Conservation (phyloP, 64 coral and sea anemone species). For the Trachythela sp. region DNA sequence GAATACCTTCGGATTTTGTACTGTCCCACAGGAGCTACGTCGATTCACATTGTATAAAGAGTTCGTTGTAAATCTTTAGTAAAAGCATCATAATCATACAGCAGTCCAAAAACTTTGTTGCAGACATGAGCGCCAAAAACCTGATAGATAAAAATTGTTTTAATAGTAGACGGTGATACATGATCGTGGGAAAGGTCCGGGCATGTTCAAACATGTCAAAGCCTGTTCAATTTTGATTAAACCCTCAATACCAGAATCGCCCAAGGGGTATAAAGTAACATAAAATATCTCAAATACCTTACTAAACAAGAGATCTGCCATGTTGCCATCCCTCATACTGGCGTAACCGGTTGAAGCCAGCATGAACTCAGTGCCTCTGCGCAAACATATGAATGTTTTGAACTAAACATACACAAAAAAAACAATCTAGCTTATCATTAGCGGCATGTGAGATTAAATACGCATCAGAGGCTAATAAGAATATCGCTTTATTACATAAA, state of each 20-base stretch:
- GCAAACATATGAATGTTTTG: too few relatives aligned
- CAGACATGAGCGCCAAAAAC: background rate
- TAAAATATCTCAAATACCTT: background rate
- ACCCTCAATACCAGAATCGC: background rate
- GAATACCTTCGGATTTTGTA: background rate
- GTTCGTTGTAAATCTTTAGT: background rate
- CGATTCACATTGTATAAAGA: background rate
- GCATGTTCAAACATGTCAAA: background rate
- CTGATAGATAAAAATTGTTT: background rate
- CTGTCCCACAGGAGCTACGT: background rate
- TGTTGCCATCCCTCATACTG: background rate
- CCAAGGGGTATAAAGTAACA: background rate
- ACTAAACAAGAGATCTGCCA: background rate
- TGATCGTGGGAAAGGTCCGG: background rate
- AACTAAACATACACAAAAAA: too few relatives aligned
- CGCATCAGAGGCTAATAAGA: background rate
- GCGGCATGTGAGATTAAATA: background rate
- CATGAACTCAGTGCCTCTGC: background rate
- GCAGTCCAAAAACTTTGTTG: background rate
- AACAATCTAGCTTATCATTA: too few relatives aligned
- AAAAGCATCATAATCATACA: background rate
- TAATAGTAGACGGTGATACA: background rate
- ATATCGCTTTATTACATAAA: background rate
- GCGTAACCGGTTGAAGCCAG: background rate
- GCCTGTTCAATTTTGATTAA: slow-evolving; percentile 3